These are phyloP conservation scores for Aphodius sticticus DNA, from an alignment of 2,888 invertebrate species.

Conservation along the genomic window DNA sequence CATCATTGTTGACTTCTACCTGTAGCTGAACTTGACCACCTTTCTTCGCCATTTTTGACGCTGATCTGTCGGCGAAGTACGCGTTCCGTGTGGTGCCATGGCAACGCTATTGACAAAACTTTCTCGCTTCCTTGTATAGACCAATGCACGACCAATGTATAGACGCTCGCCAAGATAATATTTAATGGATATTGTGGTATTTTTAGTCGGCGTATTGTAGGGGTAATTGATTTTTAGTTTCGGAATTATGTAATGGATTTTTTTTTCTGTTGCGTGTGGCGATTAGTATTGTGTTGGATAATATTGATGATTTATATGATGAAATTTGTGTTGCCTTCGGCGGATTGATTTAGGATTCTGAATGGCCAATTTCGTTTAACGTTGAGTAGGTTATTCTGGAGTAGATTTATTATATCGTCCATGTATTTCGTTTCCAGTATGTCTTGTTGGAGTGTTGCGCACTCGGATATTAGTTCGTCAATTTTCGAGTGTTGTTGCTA, in stretches of 20 bases:
- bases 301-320: slow-evolving; percentile 37
- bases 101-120: slow-evolving; percentile 36
- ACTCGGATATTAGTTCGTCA: slow-evolving; percentile 57
- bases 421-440: slow-evolving; percentile 63
- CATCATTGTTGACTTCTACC: slow-evolving; percentile 81
- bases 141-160: background rate
- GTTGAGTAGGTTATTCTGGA: slow-evolving; percentile 35
- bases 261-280: background rate
- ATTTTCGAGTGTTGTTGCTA: slow-evolving; percentile 41
- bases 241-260: slow-evolving; percentile 7
- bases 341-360: slow-evolving; percentile 32
- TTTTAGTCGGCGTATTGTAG: slow-evolving; percentile 6
- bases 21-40: slow-evolving; percentile 80
- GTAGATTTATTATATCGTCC: slow-evolving; percentile 61
- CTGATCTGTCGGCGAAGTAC: slow-evolving; percentile 9
- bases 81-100: slow-evolving; percentile 14
- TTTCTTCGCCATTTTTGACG: slow-evolving; percentile 72
- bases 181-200: background rate
- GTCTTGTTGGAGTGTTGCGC: slow-evolving; percentile 61
- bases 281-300: background rate
- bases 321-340: slow-evolving; percentile 34
- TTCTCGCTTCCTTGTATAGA: background rate
- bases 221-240: background rate
- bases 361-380: slow-evolving; percentile 52
- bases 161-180: background rate